Conservation (phyloP, 2,797 vertebrate species). For the Acestrorhynchus altus region DNA sequence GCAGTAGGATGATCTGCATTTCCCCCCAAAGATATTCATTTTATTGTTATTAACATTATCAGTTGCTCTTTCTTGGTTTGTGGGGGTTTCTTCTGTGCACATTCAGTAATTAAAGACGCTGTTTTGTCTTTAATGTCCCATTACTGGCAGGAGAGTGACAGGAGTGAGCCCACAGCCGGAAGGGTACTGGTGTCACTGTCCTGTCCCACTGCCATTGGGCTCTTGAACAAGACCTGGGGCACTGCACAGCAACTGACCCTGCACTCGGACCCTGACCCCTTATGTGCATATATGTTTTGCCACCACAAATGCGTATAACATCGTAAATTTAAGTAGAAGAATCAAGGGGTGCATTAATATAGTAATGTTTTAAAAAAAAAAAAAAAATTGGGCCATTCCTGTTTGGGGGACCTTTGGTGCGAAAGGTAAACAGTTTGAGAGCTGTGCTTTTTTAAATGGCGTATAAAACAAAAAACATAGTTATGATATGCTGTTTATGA, state of each 20-base stretch:
- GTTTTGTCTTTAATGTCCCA: constrained; percentile 2
- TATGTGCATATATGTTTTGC: neutral
- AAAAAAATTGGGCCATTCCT: too few relatives aligned
- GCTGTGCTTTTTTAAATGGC: too few relatives aligned
- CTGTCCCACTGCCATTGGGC: constrained; percentile 5
- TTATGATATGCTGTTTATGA: too few relatives aligned
- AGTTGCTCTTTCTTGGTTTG: neutral
- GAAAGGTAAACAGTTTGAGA: too few relatives aligned
- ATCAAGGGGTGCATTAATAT: too few relatives aligned
- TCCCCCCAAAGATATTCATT: neutral
- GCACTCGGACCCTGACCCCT: neutral
- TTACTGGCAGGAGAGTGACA: constrained; percentile 1
- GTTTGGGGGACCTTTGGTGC: too few relatives aligned
- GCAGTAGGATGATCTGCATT: too few relatives aligned
- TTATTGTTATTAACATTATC: neutral
- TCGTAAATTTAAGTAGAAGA: neutral
- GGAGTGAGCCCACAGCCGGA: neutral
- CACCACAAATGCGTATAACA: neutral
- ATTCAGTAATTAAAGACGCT: neutral
- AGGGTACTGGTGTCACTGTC: constrained; percentile 15
- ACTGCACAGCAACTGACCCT: neutral
- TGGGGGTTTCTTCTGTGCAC: neutral
- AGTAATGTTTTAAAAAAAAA: too few relatives aligned
- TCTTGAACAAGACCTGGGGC: constrained; percentile 2
- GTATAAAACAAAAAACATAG: too few relatives aligned